These are phyloP conservation scores for Drosophila glabriapex DNA, from an alignment of 2,888 invertebrate species.

Conservation along the genomic window DNA sequence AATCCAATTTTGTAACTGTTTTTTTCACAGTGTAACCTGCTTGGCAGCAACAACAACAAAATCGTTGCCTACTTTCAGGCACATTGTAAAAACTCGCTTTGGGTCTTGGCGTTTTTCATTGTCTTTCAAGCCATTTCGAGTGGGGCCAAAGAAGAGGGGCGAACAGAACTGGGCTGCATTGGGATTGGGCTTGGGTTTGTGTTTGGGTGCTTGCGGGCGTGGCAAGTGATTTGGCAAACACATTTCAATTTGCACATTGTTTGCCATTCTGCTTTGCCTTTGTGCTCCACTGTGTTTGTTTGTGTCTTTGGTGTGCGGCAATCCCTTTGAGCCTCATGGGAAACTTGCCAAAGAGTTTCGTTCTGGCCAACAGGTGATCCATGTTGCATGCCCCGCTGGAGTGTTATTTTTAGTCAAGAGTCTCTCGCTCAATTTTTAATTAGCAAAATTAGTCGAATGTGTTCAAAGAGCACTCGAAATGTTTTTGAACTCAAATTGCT, in stretches of 20 bases:
- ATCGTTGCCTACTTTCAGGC: constrained; percentile 70
- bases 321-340: constrained; percentile 69
- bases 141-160: background rate
- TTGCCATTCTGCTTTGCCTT: constrained; percentile 53
- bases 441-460: constrained; percentile 68
- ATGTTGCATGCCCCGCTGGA: constrained; percentile 44
- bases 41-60: constrained; percentile 8
- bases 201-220: constrained; percentile 32
- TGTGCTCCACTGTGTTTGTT: constrained; percentile 26
- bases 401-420: constrained; percentile 66
- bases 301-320: constrained; percentile 28
- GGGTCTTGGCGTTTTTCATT: constrained; percentile 32
- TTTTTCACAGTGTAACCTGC: background rate
- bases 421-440: constrained; percentile 81
- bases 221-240: constrained; percentile 63
- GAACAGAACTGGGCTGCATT: background rate
- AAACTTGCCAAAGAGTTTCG: constrained; percentile 72
- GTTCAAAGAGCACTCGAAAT: constrained; percentile 15
- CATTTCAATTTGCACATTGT: constrained; percentile 74
- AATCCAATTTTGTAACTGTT: background rate
- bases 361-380: constrained; percentile 74
- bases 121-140: constrained; percentile 15
- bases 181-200: background rate
- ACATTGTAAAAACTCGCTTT: constrained; percentile 46
- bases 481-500: constrained; percentile 21